A percentile compares a stretch with the other conserved stretches of the same genome.
These are phyloP conservation scores for Ostrea denselamellosa DNA, from an alignment of 1,140 invertebrate species.

Conservation along the genomic window DNA sequence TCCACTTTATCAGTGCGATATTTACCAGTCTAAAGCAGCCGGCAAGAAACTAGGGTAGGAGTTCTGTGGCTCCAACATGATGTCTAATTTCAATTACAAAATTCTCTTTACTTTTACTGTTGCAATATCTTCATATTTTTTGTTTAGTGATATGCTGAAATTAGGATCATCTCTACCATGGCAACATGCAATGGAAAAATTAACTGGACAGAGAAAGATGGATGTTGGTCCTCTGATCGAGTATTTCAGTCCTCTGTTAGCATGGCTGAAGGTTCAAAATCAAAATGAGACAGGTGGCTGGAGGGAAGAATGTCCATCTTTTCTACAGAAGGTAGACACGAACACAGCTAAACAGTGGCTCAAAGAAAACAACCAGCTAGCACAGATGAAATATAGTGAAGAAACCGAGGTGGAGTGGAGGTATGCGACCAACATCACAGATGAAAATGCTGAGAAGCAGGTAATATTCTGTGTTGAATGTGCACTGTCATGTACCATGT, in stretches of 20 bases:
- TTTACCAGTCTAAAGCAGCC: conserved; percentile 39
- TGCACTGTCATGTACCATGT: background rate
- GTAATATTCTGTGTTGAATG: background rate
- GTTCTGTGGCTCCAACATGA: background rate
- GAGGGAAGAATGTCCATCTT: conserved; percentile 48
- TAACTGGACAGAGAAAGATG: conserved; percentile 89
- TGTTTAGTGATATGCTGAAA: conserved; percentile 86
- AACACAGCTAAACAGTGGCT: conserved; percentile 56
- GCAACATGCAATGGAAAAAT: conserved; percentile 88
- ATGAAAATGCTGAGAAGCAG: conserved; percentile 18
- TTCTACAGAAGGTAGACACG: conserved; percentile 19
- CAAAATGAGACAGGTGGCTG: conserved; percentile 50
- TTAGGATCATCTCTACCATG: conserved; percentile 90
- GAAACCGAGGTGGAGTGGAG: conserved; percentile 59
- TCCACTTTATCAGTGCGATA: conserved; percentile 80
- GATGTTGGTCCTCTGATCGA: conserved; percentile 83
- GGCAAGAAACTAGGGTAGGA: conserved; percentile 32
- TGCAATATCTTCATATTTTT: no score
- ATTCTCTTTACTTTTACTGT: background rate
- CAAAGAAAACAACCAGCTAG: conserved; percentile 53
- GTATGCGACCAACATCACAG: conserved; percentile 67
- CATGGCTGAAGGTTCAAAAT: conserved; percentile 84
- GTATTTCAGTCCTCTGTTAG: conserved; percentile 81
- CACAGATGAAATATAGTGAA: conserved; percentile 38
- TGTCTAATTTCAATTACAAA: background rate